Evolutionary conservation across 2,888 invertebrate species (phyloP).

Genomic region (Steinernema carpocapsae): DNA sequence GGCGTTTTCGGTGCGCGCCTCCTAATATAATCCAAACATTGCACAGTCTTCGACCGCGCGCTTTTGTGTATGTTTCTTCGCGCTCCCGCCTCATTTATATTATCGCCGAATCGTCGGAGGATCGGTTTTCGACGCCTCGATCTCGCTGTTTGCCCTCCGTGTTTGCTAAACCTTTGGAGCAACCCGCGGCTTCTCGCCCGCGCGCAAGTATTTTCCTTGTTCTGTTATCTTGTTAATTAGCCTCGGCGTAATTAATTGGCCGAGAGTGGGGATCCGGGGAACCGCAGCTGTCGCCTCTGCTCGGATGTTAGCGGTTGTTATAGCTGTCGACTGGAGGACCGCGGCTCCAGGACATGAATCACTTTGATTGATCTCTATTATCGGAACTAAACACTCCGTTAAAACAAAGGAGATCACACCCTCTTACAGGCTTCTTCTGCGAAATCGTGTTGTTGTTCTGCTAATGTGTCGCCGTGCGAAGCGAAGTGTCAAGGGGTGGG

Average conservation of each 20-base stretch:
- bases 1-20: background rate
- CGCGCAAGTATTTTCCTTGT: conserved; percentile 8
- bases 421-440: background rate
- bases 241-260: conserved; percentile 20
- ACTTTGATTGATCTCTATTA: conserved; percentile 20
- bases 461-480: too few species aligned
- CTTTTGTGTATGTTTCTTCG: conserved; percentile 1
- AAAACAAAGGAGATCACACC: conserved; percentile 32
- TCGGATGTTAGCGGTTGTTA: background rate
- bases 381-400: conserved; percentile 10
- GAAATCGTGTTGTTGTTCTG: background rate
- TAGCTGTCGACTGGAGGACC: background rate
- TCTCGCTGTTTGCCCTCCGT: conserved; percentile 25
- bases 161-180: conserved; percentile 17
- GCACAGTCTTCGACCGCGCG: background rate
- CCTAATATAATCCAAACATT: conserved; percentile 10
- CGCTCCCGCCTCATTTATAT: background rate
- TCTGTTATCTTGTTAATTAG: conserved; percentile 21
- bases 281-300: conserved; percentile 14
- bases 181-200: background rate
- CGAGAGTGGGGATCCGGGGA: background rate
- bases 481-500: too few species aligned
- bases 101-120: background rate
- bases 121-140: conserved; percentile 11
- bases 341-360: background rate